phyloP scores from a whole-genome alignment of 2,113 vertebrate species.

The Stercorarius parasiticus region DNA sequence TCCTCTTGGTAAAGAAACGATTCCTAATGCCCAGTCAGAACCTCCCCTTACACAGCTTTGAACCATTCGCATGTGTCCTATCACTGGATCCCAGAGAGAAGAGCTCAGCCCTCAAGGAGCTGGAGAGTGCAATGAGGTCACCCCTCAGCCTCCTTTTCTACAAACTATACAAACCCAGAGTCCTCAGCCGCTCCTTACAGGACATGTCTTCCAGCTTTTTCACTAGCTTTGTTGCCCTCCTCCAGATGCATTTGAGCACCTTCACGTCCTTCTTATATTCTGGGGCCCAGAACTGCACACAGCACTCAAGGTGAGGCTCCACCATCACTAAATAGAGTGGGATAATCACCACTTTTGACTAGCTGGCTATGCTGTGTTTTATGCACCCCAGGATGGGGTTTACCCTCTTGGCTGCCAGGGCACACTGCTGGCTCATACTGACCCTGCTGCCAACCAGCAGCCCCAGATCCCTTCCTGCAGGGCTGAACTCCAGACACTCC shows the following conservation, averaged over 20 bases:
- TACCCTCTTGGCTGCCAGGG: not conserved
- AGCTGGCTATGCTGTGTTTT: not conserved
- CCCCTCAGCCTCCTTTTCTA: not conserved
- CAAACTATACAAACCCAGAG: not conserved
- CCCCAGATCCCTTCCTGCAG: not conserved
- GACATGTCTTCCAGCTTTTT: not conserved
- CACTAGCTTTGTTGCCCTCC: not conserved
- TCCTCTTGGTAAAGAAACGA: not conserved
- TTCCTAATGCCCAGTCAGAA: not conserved
- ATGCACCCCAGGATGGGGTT: not conserved
- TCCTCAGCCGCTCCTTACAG: not conserved
- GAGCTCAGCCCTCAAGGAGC: not conserved
- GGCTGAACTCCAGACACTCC: not conserved
- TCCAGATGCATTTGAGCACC: not conserved
- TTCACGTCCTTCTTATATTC: not conserved
- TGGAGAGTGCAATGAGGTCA: not conserved
- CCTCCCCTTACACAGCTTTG: not conserved
- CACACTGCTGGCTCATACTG: too few species aligned
- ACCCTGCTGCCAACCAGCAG: not conserved
- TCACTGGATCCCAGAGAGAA: too few species aligned
- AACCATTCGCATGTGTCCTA: fast-evolving
- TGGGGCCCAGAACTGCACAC: not conserved
- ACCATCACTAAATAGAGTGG: not conserved
- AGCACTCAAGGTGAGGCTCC: not conserved
- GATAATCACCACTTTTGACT: not conserved